phyloP scores from a whole-genome alignment of 1,140 invertebrate species.

The Papilio polyxenes region DNA sequence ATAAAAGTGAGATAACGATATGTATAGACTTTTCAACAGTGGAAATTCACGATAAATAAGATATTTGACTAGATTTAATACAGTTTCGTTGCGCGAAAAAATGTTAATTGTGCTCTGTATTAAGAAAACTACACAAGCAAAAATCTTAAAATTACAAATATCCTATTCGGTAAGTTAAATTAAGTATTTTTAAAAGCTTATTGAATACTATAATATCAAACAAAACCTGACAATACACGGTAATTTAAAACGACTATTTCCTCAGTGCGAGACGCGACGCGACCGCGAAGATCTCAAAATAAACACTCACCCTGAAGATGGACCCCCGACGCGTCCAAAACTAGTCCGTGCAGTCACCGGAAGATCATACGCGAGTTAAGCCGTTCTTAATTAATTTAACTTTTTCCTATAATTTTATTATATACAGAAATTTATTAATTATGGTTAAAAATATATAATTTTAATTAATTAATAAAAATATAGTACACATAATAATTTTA shows the following conservation, averaged over 20 bases:
- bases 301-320: no score
- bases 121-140: constrained; percentile 21
- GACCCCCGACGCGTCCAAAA: no score
- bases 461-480: not conserved
- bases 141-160: constrained; percentile 11
- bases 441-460: not conserved
- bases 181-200: not conserved
- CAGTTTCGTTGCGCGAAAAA: constrained; percentile 9
- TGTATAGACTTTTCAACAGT: no score
- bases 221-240: not conserved
- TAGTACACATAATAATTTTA: not conserved
- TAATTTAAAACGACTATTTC: not conserved
- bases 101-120: constrained; percentile 3
- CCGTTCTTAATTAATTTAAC: no score
- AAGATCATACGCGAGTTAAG: no score
- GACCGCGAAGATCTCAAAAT: no score
- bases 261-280: not conserved
- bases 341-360: no score
- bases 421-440: no score
- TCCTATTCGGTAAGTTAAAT: not conserved
- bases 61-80: constrained; percentile 9
- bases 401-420: no score
- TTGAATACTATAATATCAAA: not conserved
- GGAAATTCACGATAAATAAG: not conserved
- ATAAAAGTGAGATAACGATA: no score